Base-by-base conservation (phyloP, 1,140 invertebrate species). In the Belonocnema kinseyi region DNA sequence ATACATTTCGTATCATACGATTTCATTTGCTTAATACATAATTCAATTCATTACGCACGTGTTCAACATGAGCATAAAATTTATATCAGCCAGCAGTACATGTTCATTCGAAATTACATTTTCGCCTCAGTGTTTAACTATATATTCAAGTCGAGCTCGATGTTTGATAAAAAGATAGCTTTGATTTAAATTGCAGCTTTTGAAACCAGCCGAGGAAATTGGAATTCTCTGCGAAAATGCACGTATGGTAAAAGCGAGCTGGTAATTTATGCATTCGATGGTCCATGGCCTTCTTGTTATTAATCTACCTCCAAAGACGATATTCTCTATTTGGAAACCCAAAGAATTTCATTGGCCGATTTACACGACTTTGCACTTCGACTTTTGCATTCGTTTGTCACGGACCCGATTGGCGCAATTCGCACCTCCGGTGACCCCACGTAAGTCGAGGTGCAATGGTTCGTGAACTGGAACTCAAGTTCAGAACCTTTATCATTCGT, bases 351-450 rank as follows among this genome's bases (percentile, higher is more conserved):
- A 72, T 75, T 70, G 21, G 56, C 74, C 81, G 76, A 72, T 86
- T 81, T 83, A 86, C 85, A 86, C 75, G 85, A 78, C 80, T 86
- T 77, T 82, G 85, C 85, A 86, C 85, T 85, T 80, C 75, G 74
- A 82, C 74, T 77, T 66, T 66, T 66, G 61, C 61, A 66, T 66
- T 66, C 26, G 61, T 66, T 66, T 66, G 61, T 66, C 61, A 46
- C 61, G 33, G 14, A n/a, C 40, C 40, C 26, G 26, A 66, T 33
- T 66, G 21, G 21, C 11, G 26, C 40, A 33, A 46, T 7, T 46
- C 40, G 33, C 33, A 66, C 61, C 61, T 66, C 61, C 53, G 74
- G 74, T 53, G 75, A 61, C 8, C 53, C 71, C 61, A 82, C 72
- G 77, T 40, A 58, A 73, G 56, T 72, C 26, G 21, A 74, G 54